Percentiles rank a stretch among this genome's conserved stretches.
Evolutionary conservation across 2,888 invertebrate species (phyloP).

Genomic region (Ophion obscuratus): DNA sequence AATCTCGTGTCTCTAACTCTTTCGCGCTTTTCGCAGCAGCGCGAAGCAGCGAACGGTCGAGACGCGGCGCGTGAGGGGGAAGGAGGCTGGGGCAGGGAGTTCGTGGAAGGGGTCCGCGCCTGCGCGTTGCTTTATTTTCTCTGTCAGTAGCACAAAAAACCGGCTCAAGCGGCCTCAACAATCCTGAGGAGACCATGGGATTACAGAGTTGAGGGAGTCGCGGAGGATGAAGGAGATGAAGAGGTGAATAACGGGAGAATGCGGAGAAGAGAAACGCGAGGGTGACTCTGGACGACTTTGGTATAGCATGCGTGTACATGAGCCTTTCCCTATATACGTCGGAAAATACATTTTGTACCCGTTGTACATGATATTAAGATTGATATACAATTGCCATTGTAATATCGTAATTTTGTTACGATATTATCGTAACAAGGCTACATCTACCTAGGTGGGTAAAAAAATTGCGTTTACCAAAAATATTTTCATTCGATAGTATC

Average conservation of each 20-base stretch:
- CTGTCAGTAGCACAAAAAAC: slow-evolving; percentile 11
- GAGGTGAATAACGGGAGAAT: slow-evolving; percentile 39
- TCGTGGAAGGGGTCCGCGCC: slow-evolving; percentile 9
- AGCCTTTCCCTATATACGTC: not conserved
- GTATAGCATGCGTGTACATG: slow-evolving; percentile 4
- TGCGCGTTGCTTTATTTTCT: slow-evolving; percentile 32
- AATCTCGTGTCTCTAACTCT: slow-evolving; percentile 3
- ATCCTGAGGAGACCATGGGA: slow-evolving; percentile 32
- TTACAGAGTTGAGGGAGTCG: slow-evolving; percentile 34
- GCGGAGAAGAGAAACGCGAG: slow-evolving; percentile 9
- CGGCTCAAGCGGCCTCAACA: slow-evolving; percentile 38
- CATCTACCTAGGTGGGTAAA: too few relatives aligned
- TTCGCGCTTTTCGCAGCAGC: not conserved
- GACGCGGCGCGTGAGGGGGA: not conserved
- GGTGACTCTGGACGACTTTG: slow-evolving; percentile 32
- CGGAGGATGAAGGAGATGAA: slow-evolving; percentile 45
- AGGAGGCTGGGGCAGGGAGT: too few relatives aligned
- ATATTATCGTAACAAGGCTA: too few relatives aligned
- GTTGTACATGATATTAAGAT: too few relatives aligned
- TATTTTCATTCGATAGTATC: too few relatives aligned
- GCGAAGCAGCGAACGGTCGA: not conserved
- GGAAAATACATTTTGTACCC: too few relatives aligned
- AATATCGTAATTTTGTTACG: too few relatives aligned
- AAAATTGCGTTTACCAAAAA: too few relatives aligned
- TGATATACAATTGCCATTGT: too few relatives aligned